Evolutionary conservation across 2,797 vertebrate genomes (phyloP), one percentile per base, ranked within the genome.

Genomic region (Bucorvus abyssinicus): DNA sequence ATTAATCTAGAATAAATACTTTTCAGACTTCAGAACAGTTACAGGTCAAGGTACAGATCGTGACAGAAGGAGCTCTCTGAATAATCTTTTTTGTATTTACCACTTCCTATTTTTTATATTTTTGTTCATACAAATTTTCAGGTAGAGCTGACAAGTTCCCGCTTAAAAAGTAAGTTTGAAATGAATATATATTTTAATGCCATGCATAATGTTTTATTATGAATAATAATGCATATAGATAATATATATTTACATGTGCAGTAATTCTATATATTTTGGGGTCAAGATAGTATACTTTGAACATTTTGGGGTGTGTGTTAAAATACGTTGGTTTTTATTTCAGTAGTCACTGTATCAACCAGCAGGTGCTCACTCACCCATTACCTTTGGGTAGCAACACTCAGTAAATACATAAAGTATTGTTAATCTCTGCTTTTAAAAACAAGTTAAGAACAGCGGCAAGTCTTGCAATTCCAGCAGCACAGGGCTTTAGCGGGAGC

Each of bases 241-340:
- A 81, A 50, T 10, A 59, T 15, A 44, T 53, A 36, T 75, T 61
- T 69, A 30, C 1, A 15, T 23, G 3, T 27, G 16, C 2, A 53
- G 8, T 47, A 55, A 44, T 52, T 60, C 32, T 57, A 19, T 23
- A 9, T 50, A 17, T 26, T 73, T 78, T 7, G 3, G 4, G 27
- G 4, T 3, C 21, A 63, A 76, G 73, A 32, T 3, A 18, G 2
- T 15, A 27, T 29, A 16, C 7, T 65, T 63, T 47, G 29, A 78
- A 50, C 2, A n/a, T 32, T 12, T 6, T 2, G 6, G 19, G 4
- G 3, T 0, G 3, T 7, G 4, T 5, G 3, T 3, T 71, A 71
- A 71, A 87, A 32, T 56, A 3, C 0, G 1, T 63, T 65, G 1
- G 14, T 45, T 78, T 89, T 79, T 77, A 27, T 83, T 76, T 59